Evolutionary conservation across 2,888 invertebrate genomes (phyloP).

Genomic region (Troides helena): DNA sequence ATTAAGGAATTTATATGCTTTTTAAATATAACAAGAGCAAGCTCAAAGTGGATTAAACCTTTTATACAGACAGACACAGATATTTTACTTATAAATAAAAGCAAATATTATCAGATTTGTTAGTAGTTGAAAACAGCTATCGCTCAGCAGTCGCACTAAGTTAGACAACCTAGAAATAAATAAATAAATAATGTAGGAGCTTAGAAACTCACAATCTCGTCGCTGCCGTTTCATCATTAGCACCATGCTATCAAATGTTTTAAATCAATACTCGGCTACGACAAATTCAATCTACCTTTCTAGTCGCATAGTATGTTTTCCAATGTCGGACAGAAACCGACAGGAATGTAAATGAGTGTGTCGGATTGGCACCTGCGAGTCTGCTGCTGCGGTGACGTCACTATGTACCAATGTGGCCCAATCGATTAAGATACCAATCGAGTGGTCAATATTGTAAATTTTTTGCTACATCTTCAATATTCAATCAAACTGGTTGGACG

Average conservation of each 20-base stretch:
- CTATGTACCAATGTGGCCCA: slow-evolving; percentile 44
- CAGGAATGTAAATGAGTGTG: slow-evolving; percentile 62
- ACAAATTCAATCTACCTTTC: slow-evolving; percentile 11
- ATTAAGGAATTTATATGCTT: not conserved
- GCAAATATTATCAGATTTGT: slow-evolving; percentile 24
- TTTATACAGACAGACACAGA: not conserved
- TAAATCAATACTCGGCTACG: slow-evolving; percentile 6
- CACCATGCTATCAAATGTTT: slow-evolving; percentile 17
- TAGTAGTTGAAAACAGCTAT: slow-evolving; percentile 28
- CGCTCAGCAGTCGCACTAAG: slow-evolving; percentile 19
- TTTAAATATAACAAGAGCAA: not conserved
- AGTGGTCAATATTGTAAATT: slow-evolving; percentile 41
- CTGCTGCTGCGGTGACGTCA: slow-evolving; percentile 67
- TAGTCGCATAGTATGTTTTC: slow-evolving; percentile 1
- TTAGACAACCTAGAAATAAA: slow-evolving; percentile 23
- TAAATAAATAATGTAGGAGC: slow-evolving; percentile 9
- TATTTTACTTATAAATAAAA: slow-evolving; percentile 6
- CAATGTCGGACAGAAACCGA: slow-evolving; percentile 34
- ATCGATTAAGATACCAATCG: slow-evolving; percentile 48
- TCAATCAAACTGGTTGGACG: slow-evolving; percentile 1
- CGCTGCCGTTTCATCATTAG: slow-evolving; percentile 30
- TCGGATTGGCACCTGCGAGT: slow-evolving; percentile 69
- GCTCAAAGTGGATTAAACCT: not conserved
- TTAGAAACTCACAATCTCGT: slow-evolving; percentile 26
- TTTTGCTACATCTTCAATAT: slow-evolving; percentile 34